Evolutionary conservation across 2,888 invertebrate species (phyloP).

Genomic region (Cerastis rubricosa): DNA sequence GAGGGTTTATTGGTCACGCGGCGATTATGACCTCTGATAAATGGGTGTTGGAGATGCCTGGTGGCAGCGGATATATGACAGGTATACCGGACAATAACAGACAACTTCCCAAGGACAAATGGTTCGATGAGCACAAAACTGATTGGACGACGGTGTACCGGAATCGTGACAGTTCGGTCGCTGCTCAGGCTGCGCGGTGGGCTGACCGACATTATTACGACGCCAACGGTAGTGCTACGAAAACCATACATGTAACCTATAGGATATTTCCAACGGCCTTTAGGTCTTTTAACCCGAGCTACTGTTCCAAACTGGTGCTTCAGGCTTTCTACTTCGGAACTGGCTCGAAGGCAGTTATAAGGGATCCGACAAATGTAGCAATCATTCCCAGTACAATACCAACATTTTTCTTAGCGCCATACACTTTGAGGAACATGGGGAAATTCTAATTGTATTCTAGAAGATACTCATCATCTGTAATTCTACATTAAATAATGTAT

Average conservation of each 20-base stretch:
- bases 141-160: conserved; percentile 80
- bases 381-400: conserved; percentile 77
- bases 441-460: conserved; percentile 66
- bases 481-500: not conserved
- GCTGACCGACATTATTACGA: conserved; percentile 78
- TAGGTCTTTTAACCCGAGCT: conserved; percentile 75
- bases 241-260: conserved; percentile 77
- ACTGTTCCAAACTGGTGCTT: conserved; percentile 80
- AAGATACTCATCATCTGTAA: not conserved
- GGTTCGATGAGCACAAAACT: conserved; percentile 76
- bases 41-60: conserved; percentile 80
- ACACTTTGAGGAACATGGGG: conserved; percentile 75
- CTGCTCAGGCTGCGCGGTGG: conserved; percentile 74
- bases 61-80: conserved; percentile 71
- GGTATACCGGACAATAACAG: conserved; percentile 77
- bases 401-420: conserved; percentile 74
- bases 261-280: conserved; percentile 70
- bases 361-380: conserved; percentile 63
- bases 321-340: conserved; percentile 80
- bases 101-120: conserved; percentile 74
- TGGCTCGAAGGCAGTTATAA: conserved; percentile 71
- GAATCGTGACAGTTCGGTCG: conserved; percentile 70
- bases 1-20: conserved; percentile 77
- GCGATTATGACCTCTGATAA: conserved; percentile 79
- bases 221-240: conserved; percentile 70